Conservation (phyloP, 2,888 invertebrate species). For the Matsumyia berberina region DNA sequence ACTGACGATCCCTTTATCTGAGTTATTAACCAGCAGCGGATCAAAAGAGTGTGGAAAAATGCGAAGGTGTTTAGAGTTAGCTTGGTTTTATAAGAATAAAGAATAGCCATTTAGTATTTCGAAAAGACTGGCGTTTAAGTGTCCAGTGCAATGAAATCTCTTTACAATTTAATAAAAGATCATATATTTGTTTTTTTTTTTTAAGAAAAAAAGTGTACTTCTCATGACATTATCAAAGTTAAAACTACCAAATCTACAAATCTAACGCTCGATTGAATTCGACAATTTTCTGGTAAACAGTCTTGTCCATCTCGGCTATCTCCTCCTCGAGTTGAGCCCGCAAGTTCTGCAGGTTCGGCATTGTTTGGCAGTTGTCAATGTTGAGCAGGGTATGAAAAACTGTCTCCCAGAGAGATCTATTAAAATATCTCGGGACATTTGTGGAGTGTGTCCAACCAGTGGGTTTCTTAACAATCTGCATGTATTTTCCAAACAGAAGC, state of each 20-base stretch:
- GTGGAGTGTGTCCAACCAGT: constrained; percentile 82
- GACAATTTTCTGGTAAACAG: constrained; percentile 80
- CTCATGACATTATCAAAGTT: background rate
- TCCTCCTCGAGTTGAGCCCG: constrained; percentile 81
- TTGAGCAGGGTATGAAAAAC: constrained; percentile 93
- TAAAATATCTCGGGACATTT: constrained; percentile 86
- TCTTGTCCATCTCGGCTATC: constrained; percentile 81
- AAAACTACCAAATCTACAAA: constrained; percentile 34
- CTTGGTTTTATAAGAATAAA: background rate
- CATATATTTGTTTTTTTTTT: no score
- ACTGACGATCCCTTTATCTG: constrained; percentile 18
- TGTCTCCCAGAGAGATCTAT: constrained; percentile 90
- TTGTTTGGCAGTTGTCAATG: constrained; percentile 89
- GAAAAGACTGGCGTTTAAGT: no score
- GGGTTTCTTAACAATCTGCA: constrained; percentile 89
- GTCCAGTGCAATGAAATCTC: no score
- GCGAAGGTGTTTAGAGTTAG: background rate
- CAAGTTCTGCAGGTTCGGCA: constrained; percentile 88
- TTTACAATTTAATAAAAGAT: no score
- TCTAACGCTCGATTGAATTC: constrained; percentile 81
- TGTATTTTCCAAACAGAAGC: constrained; percentile 94
- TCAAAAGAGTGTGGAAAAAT: constrained; percentile 11
- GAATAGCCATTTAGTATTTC: no score
- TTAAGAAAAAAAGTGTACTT: background rate
- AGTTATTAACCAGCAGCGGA: background rate